Evolutionary conservation across 2,888 invertebrate species (phyloP).

Genomic region (Epirrita christyi): DNA sequence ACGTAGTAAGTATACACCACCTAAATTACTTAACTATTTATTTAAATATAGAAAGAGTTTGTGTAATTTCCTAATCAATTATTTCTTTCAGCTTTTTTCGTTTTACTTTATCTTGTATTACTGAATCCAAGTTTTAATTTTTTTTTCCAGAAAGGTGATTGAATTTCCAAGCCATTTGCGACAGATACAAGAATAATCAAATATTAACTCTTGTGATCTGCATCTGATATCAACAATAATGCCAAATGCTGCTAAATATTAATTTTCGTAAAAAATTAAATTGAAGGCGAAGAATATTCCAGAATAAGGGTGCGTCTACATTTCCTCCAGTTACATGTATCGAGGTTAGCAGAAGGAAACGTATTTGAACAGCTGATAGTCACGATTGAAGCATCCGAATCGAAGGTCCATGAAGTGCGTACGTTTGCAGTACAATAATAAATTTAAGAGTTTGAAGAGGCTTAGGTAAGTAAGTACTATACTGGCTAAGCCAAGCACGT

Average conservation of each 20-base stretch:
- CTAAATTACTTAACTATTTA: no score
- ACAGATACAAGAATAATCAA: neutral
- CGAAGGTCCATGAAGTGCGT: slow-evolving; percentile 52
- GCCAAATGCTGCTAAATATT: slow-evolving; percentile 39
- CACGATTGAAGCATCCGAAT: slow-evolving; percentile 49
- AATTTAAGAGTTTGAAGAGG: slow-evolving; percentile 34
- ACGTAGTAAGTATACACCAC: no score
- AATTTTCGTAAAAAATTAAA: slow-evolving; percentile 43
- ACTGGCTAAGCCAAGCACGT: slow-evolving; percentile 51
- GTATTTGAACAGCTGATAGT: slow-evolving; percentile 52
- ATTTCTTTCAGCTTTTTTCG: no score
- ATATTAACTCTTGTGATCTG: neutral
- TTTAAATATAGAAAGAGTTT: no score
- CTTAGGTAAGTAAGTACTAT: slow-evolving; percentile 1
- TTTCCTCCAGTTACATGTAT: slow-evolving; percentile 30
- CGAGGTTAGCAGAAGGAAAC: slow-evolving; percentile 51
- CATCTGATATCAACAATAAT: slow-evolving; percentile 3
- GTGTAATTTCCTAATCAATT: no score
- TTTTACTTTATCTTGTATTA: no score
- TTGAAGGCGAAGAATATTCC: slow-evolving; percentile 41
- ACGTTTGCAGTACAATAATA: slow-evolving; percentile 45
- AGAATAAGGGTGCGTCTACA: slow-evolving; percentile 31
- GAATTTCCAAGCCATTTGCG: neutral
- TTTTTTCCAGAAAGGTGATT: neutral
- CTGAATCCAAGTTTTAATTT: no score